Conservation (phyloP, 2,113 vertebrate species). For the Mesoclemmys tuberculata region DNA sequence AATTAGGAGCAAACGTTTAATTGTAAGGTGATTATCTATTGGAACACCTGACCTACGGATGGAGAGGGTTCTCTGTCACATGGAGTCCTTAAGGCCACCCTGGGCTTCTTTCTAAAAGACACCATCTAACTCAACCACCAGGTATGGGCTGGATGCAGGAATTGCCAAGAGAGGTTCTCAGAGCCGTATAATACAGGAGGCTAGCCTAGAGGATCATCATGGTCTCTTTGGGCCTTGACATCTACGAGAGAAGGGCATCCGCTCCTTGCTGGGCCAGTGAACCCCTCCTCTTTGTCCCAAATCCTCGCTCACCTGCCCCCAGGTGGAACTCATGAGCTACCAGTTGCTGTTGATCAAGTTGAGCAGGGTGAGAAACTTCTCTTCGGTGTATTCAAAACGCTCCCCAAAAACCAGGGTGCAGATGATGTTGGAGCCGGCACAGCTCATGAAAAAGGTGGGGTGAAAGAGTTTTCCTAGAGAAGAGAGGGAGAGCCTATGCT, state of each 20-base stretch:
- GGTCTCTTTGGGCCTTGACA: too few relatives aligned
- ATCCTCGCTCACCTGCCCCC: conserved; percentile 65
- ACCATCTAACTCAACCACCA: neutral
- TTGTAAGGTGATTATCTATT: neutral
- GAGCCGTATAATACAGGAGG: too few relatives aligned
- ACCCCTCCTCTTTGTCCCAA: neutral
- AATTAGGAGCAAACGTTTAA: neutral
- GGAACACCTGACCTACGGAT: neutral
- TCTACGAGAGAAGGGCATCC: too few relatives aligned
- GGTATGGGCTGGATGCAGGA: neutral
- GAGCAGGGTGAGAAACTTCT: conserved; percentile 68
- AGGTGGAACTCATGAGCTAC: conserved; percentile 67
- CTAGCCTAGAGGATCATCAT: too few relatives aligned
- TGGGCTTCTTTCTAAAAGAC: neutral
- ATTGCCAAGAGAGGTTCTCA: neutral
- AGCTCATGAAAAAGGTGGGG: conserved; percentile 45
- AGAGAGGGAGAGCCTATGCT: neutral
- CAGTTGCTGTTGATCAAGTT: conserved; percentile 68
- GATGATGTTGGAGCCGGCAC: conserved; percentile 51
- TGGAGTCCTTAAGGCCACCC: too few relatives aligned
- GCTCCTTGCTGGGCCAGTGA: too few relatives aligned
- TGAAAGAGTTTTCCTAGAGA: conserved; percentile 33
- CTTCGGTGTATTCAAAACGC: conserved; percentile 45
- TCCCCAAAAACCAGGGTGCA: conserved; percentile 49
- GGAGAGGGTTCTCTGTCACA: neutral